Evolutionary conservation across 2,797 vertebrate genomes (phyloP).

Genomic region (Xiphorhynchus erythropygius): DNA sequence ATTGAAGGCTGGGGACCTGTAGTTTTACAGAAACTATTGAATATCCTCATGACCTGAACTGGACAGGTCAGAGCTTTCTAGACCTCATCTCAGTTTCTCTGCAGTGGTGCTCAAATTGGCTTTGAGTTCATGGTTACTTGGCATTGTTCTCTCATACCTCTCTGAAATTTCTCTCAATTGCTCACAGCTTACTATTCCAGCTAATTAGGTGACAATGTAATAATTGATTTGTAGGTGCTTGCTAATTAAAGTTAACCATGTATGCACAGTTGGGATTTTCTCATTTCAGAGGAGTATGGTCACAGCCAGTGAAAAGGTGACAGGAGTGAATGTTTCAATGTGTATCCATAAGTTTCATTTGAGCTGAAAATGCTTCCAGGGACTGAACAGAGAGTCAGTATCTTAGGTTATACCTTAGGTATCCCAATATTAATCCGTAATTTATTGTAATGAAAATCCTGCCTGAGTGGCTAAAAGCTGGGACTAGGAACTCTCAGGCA

Average conservation of each 20-base stretch:
- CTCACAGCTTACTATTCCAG: constrained; percentile 1
- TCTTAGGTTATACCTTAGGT: not conserved
- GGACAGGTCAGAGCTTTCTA: not conserved
- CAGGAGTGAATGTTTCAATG: not conserved
- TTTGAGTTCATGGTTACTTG: not conserved
- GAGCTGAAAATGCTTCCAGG: not conserved
- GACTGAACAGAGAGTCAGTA: not conserved
- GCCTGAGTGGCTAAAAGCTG: not conserved
- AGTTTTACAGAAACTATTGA: not conserved
- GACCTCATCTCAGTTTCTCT: not conserved
- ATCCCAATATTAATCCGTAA: not conserved
- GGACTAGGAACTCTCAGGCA: not conserved
- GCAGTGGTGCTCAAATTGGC: not conserved
- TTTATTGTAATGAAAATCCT: not conserved
- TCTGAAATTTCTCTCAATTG: not conserved
- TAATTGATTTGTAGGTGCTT: constrained; percentile 45
- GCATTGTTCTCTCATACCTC: not conserved
- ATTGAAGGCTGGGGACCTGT: not conserved
- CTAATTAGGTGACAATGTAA: constrained; percentile 35
- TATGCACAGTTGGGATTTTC: constrained; percentile 9
- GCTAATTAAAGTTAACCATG: constrained; percentile 46
- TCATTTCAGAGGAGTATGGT: constrained; percentile 14
- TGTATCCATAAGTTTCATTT: not conserved
- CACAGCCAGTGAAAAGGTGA: not conserved
- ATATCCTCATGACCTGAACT: not conserved